Base-by-base conservation (phyloP, 2,888 invertebrate species). In the Dasysyrphus albostriatus region DNA sequence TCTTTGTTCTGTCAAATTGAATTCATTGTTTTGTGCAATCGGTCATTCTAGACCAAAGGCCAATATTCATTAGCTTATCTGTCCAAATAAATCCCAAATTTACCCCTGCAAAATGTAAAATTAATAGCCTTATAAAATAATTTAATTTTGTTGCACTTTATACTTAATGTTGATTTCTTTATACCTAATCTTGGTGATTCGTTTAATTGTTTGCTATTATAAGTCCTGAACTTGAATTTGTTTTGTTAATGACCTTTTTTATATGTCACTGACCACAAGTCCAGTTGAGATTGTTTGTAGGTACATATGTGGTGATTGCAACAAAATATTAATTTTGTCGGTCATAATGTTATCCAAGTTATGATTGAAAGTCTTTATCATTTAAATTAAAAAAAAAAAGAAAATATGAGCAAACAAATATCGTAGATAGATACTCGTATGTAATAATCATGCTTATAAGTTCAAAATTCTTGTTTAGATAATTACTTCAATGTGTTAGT, bases 1-100 rank as follows among this genome's bases (percentile, higher is more conserved):
- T 49, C 49, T 34, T 67, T 67, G 67, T 67, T 65, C 19, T 49
- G 8, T 29, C 19, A 12, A 47, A 34, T 34, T 34, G 12, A 67
- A 49, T 34, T 37, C 7, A 37, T 65, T 49, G 29, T 1, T 32
- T 49, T 37, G 12, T 19, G 14, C 37, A 19, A 49, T 49, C 67
- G 49, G 67, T 67, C 67, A 67, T 4, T 49, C 16, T 16, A 12
- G 5, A 16, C 14, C 8, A 59, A 59, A 59, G 24, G 12, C 59
- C 34, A n/a, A 29, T 5, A 19, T 67, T 47, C 16, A 49, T 10
- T 9, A 47, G 8, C 65, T 65, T 65, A 67, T 49, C 67, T 42
- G 14, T 12, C 5, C 10, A 10, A 10, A 39, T 10, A 37, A 37
- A 44, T n/a, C 1, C 24, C 10, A 14, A 59, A 59, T 65, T 32